phyloP scores from a whole-genome alignment of 2,888 invertebrate species.

The Adelphocoris suturalis region DNA sequence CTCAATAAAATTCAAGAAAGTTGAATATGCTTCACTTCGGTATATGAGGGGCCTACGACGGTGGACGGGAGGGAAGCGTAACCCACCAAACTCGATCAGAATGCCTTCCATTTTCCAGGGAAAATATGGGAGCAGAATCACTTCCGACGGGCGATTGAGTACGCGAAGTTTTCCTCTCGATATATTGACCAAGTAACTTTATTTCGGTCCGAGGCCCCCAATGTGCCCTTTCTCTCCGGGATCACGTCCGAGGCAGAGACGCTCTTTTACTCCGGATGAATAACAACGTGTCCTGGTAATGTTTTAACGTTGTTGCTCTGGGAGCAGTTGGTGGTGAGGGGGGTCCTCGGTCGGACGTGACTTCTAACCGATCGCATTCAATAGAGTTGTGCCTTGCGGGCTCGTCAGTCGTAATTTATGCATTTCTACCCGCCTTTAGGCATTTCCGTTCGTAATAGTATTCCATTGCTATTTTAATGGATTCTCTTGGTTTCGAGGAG shows the following conservation, averaged over 20 bases:
- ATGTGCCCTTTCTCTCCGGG: background rate
- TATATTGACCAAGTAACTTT: constrained; percentile 42
- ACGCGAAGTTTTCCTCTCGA: constrained; percentile 32
- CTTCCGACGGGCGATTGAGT: constrained; percentile 39
- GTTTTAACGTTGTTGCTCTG: constrained; percentile 51
- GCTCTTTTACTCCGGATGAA: constrained; percentile 42
- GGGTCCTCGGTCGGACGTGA: constrained; percentile 26
- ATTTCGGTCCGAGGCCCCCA: constrained; percentile 17
- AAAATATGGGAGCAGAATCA: constrained; percentile 28
- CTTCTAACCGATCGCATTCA: constrained; percentile 59
- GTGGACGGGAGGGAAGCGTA: background rate
- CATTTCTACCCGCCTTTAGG: background rate
- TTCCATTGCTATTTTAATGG: too few species aligned
- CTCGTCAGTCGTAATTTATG: constrained; percentile 44
- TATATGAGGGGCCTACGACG: background rate
- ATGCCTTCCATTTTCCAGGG: constrained; percentile 8
- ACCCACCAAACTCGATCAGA: constrained; percentile 25
- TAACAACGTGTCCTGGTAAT: constrained; percentile 57
- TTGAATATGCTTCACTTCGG: constrained; percentile 5
- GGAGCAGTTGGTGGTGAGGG: background rate
- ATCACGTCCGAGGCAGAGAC: constrained; percentile 17
- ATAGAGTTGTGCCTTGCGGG: constrained; percentile 51
- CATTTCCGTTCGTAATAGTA: too few species aligned
- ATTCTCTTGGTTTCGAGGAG: too few species aligned
- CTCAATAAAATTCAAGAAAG: constrained; percentile 31